Base-by-base conservation (phyloP, 2,797 vertebrate species). In the Atherinosoma microstoma region DNA sequence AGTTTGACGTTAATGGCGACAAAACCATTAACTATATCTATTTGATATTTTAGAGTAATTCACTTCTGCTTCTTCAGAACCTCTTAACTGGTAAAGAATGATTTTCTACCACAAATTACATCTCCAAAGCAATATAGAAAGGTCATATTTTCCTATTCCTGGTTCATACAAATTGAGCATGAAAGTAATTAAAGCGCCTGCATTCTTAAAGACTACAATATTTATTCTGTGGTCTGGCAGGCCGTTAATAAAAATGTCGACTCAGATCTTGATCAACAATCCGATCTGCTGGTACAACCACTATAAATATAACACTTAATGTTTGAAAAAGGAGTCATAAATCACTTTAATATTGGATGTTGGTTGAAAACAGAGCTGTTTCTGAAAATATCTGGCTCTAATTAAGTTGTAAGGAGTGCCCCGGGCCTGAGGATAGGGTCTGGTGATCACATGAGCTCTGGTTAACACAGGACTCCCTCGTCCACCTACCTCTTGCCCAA, bases 121-220 rank as follows among this genome's bases (percentile, higher is more conserved):
- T 78, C 71, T 86, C 76, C 64, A 67, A 75, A 71, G 64, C 53
- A 85, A 77, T 83, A 69, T 51, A 59, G 61, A 79, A 30, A 68
- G 78, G 72, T 76, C 68, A 84, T 89, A 83, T 86, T 89, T 91
- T 87, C 72, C 67, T 54, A 65, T 79, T 76, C 60, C 66, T 71
- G 51, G 62, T 83, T 83, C 61, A 47, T 76, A 71, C 76, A 92
- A 93, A 95, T 94, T 87, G 82, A 93, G 86, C 79, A 76, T 90
- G 88, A 92, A 92, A 89, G 78, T 89, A 93, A 93, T 94, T 92
- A 91, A 93, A 92, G 83, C 84, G 83, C 90, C 84, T 92, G 90
- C 83, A 88, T 90, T 91, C 83, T 73, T 71, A 72, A 67, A 80
- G 84, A 86, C 86, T 72, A 56, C 87, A 84, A 60, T 87, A 87